phyloP scores from a whole-genome alignment of 2,113 vertebrate species.

The Chloroceryle aenea region DNA sequence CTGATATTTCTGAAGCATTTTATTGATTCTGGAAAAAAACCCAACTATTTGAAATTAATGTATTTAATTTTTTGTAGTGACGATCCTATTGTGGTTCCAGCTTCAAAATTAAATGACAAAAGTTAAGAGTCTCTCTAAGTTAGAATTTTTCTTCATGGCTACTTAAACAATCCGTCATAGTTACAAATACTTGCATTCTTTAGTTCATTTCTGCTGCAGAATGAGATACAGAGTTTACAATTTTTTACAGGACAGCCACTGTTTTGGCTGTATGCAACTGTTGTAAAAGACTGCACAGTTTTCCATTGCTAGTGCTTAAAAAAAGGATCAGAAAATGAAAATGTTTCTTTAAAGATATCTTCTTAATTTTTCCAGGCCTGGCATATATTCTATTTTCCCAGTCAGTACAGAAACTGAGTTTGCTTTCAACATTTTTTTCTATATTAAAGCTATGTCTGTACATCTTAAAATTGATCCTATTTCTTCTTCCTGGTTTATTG shows the following conservation, averaged over 20 bases:
- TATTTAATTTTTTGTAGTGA: not conserved
- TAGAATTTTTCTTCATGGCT: not conserved
- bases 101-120: not conserved
- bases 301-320: not conserved
- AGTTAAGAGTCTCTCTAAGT: not conserved
- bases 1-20: not conserved
- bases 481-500: not conserved
- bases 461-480: not conserved
- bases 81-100: not conserved
- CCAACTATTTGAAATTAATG: not conserved
- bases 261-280: not conserved
- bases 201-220: not conserved
- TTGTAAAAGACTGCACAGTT: not conserved
- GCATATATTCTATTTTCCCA: not conserved
- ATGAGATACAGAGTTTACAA: not conserved
- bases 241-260: not conserved
- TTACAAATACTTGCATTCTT: not conserved
- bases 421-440: not conserved
- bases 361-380: not conserved
- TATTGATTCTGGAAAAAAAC: not conserved
- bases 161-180: not conserved
- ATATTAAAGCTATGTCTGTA: not conserved
- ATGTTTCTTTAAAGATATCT: not conserved
- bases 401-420: not conserved
- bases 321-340: not conserved